These are phyloP conservation scores for Poecilia latipinna DNA, from an alignment of 2,113 vertebrate species.

Conservation along the genomic window DNA sequence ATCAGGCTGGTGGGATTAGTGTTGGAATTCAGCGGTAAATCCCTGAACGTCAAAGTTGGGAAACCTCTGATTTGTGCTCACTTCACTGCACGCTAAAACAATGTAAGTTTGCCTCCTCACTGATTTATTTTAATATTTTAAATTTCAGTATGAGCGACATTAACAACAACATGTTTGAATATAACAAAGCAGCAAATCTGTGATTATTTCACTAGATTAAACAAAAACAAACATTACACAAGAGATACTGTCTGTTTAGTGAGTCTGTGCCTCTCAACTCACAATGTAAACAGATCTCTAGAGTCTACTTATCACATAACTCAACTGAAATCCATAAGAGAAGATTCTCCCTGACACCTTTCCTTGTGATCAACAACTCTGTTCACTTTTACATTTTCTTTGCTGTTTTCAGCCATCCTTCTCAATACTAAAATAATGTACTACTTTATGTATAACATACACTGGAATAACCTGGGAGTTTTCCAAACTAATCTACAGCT, in stretches of 20 bases:
- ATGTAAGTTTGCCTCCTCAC: not conserved
- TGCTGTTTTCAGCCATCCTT: not conserved
- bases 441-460: too few species aligned
- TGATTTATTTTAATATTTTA: not conserved
- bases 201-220: not conserved
- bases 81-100: not conserved
- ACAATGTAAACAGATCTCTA: not conserved
- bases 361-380: not conserved
- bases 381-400: not conserved
- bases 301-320: not conserved
- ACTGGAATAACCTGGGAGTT: too few species aligned
- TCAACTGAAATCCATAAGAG: not conserved
- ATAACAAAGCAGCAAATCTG: not conserved
- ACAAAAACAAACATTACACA: not conserved
- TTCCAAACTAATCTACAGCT: not conserved
- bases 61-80: not conserved
- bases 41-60: conserved; percentile 2
- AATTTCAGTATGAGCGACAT: not conserved
- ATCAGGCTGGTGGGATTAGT: conserved; percentile 52
- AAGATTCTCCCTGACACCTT: not conserved
- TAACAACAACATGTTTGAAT: not conserved
- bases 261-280: not conserved
- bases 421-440: not conserved
- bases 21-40: not conserved
- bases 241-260: not conserved